Evolutionary conservation across 2,888 invertebrate genomes (phyloP), one percentile per base, ranked within the genome.

Genomic region (Thelaira solivaga): DNA sequence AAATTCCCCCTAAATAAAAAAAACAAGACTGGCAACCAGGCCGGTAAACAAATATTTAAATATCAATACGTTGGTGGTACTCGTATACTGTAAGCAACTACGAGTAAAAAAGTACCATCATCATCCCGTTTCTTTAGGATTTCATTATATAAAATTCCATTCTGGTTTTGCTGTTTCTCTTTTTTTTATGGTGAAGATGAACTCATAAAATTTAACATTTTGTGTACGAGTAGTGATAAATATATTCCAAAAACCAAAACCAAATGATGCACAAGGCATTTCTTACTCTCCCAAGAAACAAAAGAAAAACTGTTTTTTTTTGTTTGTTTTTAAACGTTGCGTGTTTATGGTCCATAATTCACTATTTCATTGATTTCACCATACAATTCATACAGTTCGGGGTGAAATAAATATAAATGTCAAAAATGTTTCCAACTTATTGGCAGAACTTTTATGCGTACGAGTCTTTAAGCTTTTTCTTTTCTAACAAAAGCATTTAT

Each of bases 321-420:
- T 69, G 36, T 73, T 39, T 68, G 69, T 74, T 68, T 69, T 20
- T 71, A 59, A 67, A 69, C 73, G 43, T 80, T 77, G 82, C 81
- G 82, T 81, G 81, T 76, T 82, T 80, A 71, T 76, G 51, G 73
- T 45, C 49, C 78, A 82, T 82, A 80, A 80, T 74, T 82, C 82
- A 82, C 75, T 64, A 73, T 69, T 80, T 36, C 34, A 65, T 74
- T 69, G 74, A 74, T 78, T 74, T 78, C 65, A 65, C 74, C 74
- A 65, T 64, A 78, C 68, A 69, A 64, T 65, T 59, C 65, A 26
- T 79, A 71, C 80, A 68, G 76, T 64, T 81, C 83, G 83, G 85
- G 86, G 85, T 86, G 85, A 86, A 85, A 86, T 85, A 86, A 86
- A 86, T 87, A 86, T 86, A 86, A 87, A 86, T 85, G 86, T 81